phyloP scores from a whole-genome alignment of 2,797 vertebrate species.

The Cephalopachus bancanus region DNA sequence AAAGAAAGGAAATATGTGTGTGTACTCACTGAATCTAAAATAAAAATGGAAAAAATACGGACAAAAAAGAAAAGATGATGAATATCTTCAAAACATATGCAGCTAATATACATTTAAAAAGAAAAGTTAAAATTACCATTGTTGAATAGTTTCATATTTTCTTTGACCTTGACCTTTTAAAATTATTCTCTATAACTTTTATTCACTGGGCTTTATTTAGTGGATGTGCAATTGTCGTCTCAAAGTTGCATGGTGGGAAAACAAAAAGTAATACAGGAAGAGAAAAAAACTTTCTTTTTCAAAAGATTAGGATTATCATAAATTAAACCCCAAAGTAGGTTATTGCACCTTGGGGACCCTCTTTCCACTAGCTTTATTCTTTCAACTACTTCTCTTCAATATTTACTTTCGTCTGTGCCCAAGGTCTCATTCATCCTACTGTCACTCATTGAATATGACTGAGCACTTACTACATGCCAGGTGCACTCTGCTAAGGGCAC shows the following conservation, averaged over 20 bases:
- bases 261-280: background rate
- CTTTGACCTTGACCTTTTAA: background rate
- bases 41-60: no score
- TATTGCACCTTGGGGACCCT: background rate
- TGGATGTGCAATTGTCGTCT: background rate
- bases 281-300: background rate
- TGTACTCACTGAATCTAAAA: no score
- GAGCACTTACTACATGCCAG: background rate
- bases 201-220: background rate
- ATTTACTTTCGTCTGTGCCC: background rate
- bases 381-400: background rate
- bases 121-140: background rate
- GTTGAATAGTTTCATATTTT: background rate
- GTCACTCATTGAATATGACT: background rate
- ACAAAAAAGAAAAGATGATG: background rate
- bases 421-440: background rate
- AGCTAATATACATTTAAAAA: background rate
- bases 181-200: background rate
- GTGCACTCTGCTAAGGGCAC: background rate
- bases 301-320: background rate
- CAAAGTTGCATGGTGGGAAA: conserved; percentile 4
- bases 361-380: background rate
- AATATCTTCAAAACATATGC: background rate
- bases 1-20: background rate
- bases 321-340: background rate